Evolutionary conservation across 2,888 invertebrate species (phyloP).

Genomic region (Protonemura montana): DNA sequence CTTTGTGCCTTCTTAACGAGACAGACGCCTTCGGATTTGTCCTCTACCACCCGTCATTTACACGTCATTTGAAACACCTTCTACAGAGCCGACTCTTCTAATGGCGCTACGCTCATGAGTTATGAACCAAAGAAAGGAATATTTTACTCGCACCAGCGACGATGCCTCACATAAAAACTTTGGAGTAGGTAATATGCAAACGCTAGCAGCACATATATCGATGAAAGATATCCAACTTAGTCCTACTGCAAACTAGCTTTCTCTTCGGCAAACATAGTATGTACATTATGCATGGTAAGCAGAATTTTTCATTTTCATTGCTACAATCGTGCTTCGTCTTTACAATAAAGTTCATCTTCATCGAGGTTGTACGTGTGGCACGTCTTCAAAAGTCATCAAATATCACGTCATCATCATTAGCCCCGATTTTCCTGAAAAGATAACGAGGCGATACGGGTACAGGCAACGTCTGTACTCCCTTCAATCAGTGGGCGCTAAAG

Average conservation of each 20-base stretch:
- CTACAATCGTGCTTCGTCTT: not conserved
- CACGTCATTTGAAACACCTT: conserved; percentile 12
- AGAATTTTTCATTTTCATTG: not conserved
- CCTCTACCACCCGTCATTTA: not conserved
- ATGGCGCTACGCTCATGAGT: not conserved
- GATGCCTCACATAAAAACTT: not conserved
- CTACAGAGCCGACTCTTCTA: not conserved
- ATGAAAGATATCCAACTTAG: not conserved
- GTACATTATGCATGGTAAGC: not conserved
- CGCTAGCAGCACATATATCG: not conserved
- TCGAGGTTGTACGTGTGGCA: not conserved
- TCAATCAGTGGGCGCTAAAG: not conserved
- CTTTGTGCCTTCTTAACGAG: conserved; percentile 7
- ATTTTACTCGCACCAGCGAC: not conserved
- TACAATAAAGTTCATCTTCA: not conserved
- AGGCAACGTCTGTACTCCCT: not conserved
- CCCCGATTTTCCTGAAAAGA: not conserved
- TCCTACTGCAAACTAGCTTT: not conserved
- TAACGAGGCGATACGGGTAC: not conserved
- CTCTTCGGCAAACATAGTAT: not conserved
- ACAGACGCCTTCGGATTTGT: not conserved
- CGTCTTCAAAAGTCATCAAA: not conserved
- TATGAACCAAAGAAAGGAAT: conserved; percentile 5
- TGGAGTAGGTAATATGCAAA: not conserved
- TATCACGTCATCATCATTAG: not conserved